Conservation (phyloP, 2,888 invertebrate genomes). For the Nephrotoma flavescens region DNA sequence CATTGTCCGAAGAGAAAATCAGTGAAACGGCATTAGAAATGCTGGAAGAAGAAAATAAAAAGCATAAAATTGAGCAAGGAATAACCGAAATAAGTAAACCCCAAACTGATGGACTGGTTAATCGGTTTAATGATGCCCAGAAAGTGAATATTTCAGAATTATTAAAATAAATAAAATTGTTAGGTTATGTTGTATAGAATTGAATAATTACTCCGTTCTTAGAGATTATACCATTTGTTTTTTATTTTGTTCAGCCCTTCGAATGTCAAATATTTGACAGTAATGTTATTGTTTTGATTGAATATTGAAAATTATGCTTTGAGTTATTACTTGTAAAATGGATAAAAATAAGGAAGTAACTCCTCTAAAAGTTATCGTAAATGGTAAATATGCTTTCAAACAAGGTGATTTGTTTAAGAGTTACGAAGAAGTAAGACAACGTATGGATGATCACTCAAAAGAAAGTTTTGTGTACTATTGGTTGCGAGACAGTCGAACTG, state of each 20-base stretch:
- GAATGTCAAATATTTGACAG: not conserved
- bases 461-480: constrained; percentile 32
- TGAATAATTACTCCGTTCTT: not conserved
- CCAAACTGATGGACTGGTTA: constrained; percentile 15
- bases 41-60: constrained; percentile 23
- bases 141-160: constrained; percentile 24
- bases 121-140: constrained; percentile 22
- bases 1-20: constrained; percentile 37
- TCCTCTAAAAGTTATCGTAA: constrained; percentile 7
- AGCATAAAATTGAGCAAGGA: constrained; percentile 4
- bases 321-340: not conserved
- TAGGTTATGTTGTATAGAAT: not conserved
- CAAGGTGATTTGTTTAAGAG: constrained; percentile 30
- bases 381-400: constrained; percentile 20
- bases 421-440: constrained; percentile 27
- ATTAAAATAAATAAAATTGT: constrained; percentile 20
- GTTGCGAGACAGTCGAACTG: constrained; percentile 32
- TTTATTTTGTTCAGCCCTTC: not conserved
- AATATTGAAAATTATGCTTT: not conserved
- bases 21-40: constrained; percentile 34
- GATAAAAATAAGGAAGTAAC: not conserved
- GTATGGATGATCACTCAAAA: constrained; percentile 27
- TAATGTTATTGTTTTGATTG: not conserved
- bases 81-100: not conserved
- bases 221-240: not conserved